Base-by-base conservation (phyloP, 2,797 vertebrate species). In the Lutjanus campechanus region DNA sequence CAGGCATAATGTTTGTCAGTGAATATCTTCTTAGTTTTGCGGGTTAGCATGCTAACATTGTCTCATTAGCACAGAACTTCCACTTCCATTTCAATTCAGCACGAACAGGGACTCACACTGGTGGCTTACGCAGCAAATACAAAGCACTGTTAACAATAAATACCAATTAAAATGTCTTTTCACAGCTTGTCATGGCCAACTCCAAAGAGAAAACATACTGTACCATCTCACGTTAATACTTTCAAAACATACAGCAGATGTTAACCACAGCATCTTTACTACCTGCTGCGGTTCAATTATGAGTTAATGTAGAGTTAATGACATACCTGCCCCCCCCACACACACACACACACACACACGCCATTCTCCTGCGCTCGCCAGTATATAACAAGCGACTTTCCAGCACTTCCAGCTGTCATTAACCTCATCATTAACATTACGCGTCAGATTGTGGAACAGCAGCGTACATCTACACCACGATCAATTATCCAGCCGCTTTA, bases 221-320 rank as follows among this genome's bases (percentile, higher is more conserved):
- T 6, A 47, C 10, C 2, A 15, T 46, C 47, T 61, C 4, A 1
- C 15, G 20, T 40, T 40, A 50, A 49, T 17, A 63, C 16, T 8
- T 11, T 49, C 11, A 25, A 20, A 76, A 61, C 22, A 40, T 17
- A 11, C 50, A 76, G 46, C 22, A 22, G 19, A 54, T 11, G n/a
- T 71, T 65, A 13, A 44, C 20, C 22, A 22, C 43, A 3, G 17
- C n/a, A 10, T 47, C 66, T 43, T 20, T 22, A 69, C 7, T 13
- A 47, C 22, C 19, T 16, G 25, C 51, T 50, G 25, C 25, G 47
- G 17, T 62, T 43, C 47, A 12, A 47, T 69, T 25, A 46, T 36
- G 54, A 58, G 68, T 55, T 70, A 70, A 69, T 58, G 4, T 43
- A 20, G 25, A 20, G 5, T 50, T 41, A 70, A 49, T 19, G 9